Percentiles rank a stretch among this genome's conserved stretches.
phyloP scores from a whole-genome alignment of 2,113 vertebrate genomes.

The Corvus moneduloides region DNA sequence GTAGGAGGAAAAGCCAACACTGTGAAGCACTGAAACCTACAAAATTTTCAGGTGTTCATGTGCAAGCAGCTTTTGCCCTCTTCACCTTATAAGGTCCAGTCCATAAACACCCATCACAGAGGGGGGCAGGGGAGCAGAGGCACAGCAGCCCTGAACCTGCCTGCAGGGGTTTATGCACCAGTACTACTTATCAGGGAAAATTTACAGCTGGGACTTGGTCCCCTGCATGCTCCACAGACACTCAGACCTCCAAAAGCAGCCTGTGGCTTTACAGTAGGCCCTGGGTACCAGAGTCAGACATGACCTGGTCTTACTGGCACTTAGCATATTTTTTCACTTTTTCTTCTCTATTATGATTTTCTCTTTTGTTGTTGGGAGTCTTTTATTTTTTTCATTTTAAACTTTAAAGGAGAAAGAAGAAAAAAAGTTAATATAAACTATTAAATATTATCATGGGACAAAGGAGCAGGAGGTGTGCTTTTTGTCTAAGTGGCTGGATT shows the following conservation, averaged over 20 bases:
- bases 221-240: background rate
- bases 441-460: background rate
- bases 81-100: background rate
- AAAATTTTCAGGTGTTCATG: background rate
- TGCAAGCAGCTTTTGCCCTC: background rate
- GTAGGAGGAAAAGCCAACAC: background rate
- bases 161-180: background rate
- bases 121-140: background rate
- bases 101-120: background rate
- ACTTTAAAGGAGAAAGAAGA: background rate
- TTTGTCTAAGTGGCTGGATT: background rate
- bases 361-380: background rate
- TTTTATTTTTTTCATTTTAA: background rate
- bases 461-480: constrained; percentile 1
- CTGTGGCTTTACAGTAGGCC: background rate
- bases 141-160: background rate
- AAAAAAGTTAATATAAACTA: background rate
- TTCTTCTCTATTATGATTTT: background rate
- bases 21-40: background rate
- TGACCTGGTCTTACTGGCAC: background rate
- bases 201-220: background rate
- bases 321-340: background rate
- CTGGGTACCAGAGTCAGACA: accelerated
- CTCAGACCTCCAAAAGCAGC: background rate
- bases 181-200: background rate